Conservation (phyloP, 2,888 invertebrate genomes). For the Drosophila kokeensis region DNA sequence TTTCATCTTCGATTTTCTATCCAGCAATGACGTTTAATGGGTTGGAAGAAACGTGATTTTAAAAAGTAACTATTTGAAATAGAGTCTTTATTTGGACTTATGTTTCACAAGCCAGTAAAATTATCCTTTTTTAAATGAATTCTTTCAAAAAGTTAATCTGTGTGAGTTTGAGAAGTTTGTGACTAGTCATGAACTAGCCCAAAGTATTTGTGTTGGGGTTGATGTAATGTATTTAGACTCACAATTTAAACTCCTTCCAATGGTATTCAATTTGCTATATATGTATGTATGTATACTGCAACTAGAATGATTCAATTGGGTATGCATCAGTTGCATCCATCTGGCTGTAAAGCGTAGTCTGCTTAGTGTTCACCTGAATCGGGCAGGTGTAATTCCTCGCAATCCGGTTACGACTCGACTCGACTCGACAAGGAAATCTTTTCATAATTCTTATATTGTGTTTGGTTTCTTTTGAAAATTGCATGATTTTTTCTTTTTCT, state of each 20-base stretch:
- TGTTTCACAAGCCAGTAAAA: background rate
- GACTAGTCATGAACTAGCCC: background rate
- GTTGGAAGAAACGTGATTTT: background rate
- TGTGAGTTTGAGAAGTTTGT: background rate
- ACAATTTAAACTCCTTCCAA: background rate
- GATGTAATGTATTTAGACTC: background rate
- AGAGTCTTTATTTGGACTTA: background rate
- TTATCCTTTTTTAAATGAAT: background rate
- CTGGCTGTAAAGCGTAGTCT: conserved; percentile 23
- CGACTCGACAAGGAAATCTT: conserved; percentile 48
- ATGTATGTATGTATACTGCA: background rate
- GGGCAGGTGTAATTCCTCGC: conserved; percentile 69
- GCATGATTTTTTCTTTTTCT: conserved; percentile 64
- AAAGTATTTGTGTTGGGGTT: background rate
- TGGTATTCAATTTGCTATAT: background rate
- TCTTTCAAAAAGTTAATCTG: background rate
- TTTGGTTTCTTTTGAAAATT: conserved; percentile 77
- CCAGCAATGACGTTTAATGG: background rate
- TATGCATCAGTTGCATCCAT: conserved; percentile 23
- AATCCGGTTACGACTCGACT: conserved; percentile 22
- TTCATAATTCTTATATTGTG: conserved; percentile 70
- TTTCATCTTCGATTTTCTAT: background rate
- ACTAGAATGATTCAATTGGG: conserved; percentile 30
- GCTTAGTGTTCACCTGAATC: conserved; percentile 44
- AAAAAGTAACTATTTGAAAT: background rate